Evolutionary conservation across 2,113 vertebrate species (phyloP).

Genomic region (Chunga burmeisteri): DNA sequence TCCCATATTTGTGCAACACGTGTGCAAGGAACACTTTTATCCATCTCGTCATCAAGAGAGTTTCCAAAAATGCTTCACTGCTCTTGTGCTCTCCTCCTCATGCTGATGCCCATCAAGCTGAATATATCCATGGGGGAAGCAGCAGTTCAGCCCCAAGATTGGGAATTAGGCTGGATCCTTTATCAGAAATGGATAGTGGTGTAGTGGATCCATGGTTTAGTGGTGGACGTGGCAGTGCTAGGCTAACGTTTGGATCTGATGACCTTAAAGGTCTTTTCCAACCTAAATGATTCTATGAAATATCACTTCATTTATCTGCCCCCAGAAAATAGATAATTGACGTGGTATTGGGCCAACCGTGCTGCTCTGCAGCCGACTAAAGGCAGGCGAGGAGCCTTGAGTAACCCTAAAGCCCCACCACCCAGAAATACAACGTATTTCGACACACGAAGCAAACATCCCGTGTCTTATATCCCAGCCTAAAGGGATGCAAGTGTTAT

Average conservation of each 20-base stretch:
- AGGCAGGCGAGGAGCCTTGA: not conserved
- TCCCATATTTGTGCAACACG: rapidly evolving
- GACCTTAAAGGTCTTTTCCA: not conserved
- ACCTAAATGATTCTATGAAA: not conserved
- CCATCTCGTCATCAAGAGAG: not conserved
- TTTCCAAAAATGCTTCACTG: not conserved
- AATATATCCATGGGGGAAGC: not conserved
- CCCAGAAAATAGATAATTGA: not conserved
- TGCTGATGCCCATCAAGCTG: not conserved
- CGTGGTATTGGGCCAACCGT: not conserved
- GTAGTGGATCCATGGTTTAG: not conserved
- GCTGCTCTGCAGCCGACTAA: not conserved
- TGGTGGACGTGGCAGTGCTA: not conserved
- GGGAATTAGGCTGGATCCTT: not conserved
- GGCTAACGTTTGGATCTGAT: not conserved
- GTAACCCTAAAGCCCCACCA: not conserved
- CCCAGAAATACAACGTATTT: not conserved
- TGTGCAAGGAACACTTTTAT: not conserved
- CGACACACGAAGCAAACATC: not conserved
- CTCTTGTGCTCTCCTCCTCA: not conserved
- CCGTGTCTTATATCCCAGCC: not conserved
- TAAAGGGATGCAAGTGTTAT: not conserved
- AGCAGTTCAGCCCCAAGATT: not conserved
- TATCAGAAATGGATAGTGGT: not conserved
- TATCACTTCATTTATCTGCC: not conserved